Evolutionary conservation across 2,797 vertebrate genomes (phyloP).

Genomic region (Lepus townsendii): DNA sequence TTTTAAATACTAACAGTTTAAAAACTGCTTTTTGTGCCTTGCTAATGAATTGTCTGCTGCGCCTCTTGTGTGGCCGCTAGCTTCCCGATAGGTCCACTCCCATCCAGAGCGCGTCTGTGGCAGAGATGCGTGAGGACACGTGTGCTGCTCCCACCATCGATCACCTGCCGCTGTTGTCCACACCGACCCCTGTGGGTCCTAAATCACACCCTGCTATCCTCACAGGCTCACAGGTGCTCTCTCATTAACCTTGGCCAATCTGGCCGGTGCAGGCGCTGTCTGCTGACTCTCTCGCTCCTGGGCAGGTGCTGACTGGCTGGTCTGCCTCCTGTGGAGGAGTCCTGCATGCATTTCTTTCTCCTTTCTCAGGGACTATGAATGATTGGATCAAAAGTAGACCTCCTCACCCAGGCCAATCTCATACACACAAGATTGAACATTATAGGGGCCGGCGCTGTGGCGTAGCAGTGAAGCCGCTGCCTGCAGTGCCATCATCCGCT

Average conservation of each 20-base stretch:
- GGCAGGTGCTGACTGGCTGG: neutral
- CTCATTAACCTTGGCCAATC: neutral
- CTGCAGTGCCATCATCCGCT: too few relatives aligned
- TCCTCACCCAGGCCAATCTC: neutral
- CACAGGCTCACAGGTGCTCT: neutral
- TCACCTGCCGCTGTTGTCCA: neutral
- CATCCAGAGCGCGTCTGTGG: neutral
- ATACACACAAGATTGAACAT: conserved; percentile 6
- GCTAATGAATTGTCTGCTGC: neutral
- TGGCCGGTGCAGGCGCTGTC: neutral
- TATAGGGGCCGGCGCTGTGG: too few relatives aligned
- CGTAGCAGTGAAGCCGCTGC: too few relatives aligned
- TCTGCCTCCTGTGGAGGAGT: neutral
- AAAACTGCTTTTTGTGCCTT: neutral
- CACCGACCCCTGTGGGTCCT: neutral
- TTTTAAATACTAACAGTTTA: conserved; percentile 2
- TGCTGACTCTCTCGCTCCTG: neutral
- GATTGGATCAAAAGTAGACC: neutral
- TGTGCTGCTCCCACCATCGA: neutral
- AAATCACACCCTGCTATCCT: neutral
- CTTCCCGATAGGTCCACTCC: neutral
- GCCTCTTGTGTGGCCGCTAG: neutral
- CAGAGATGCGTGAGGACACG: neutral
- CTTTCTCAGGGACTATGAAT: neutral
- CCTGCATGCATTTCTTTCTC: neutral